Evolutionary conservation across 2,797 vertebrate species (phyloP).

Genomic region (Sebastolobus altivelis): DNA sequence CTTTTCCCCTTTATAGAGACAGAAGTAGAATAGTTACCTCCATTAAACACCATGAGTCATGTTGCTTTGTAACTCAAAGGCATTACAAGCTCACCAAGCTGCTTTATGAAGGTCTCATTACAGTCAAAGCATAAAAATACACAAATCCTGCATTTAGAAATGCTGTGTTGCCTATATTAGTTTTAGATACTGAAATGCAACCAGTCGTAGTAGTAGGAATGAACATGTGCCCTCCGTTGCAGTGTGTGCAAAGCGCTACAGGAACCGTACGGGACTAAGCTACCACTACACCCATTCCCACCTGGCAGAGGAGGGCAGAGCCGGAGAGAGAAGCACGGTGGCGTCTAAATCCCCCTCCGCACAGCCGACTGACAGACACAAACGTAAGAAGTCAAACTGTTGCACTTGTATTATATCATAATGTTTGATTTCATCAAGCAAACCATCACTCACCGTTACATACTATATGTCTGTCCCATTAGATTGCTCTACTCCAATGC

Average conservation of each 20-base stretch:
- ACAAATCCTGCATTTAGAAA: neutral
- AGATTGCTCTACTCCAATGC: neutral
- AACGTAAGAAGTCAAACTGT: constrained; percentile 85
- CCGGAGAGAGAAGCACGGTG: constrained; percentile 89
- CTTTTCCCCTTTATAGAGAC: constrained; percentile 8
- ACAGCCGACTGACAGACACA: constrained; percentile 92
- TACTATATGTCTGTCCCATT: neutral
- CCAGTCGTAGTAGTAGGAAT: neutral
- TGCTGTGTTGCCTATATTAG: neutral
- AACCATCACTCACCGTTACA: neutral
- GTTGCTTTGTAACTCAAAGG: neutral
- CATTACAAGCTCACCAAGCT: neutral
- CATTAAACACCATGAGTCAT: neutral
- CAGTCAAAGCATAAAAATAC: neutral
- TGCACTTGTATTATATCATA: neutral
- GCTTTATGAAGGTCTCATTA: neutral
- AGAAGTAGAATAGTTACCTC: constrained; percentile 31
- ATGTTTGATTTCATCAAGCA: neutral
- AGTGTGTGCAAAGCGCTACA: constrained; percentile 98
- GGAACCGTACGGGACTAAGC: constrained; percentile 96
- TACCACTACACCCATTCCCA: constrained; percentile 98
- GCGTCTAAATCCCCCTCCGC: constrained; percentile 83
- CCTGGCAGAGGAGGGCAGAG: constrained; percentile 92
- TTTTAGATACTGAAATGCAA: constrained; percentile 5
- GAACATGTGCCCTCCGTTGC: constrained; percentile 36